Evolutionary conservation across 2,797 vertebrate species (phyloP).

Genomic region (Tokudaia muenninki): DNA sequence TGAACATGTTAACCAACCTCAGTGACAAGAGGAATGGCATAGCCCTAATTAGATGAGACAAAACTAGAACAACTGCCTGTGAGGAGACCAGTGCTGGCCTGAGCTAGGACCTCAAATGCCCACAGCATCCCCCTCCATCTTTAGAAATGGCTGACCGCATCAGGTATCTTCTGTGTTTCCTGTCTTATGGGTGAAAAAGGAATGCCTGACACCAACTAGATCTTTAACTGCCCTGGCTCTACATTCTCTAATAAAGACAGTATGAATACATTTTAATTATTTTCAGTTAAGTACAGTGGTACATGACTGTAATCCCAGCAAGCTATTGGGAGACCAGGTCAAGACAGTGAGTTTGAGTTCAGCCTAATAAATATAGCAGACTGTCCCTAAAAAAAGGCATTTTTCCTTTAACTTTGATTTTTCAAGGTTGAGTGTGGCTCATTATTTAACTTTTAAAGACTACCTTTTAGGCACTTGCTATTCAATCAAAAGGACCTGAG

Average conservation of each 20-base stretch:
- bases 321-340: not conserved
- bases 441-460: not conserved
- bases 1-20: not conserved
- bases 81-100: not conserved
- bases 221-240: not conserved
- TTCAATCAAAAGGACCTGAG: not conserved
- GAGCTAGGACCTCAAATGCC: not conserved
- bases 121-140: not conserved
- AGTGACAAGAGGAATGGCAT: not conserved
- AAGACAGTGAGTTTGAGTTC: not conserved
- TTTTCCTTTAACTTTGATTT: slow-evolving; percentile 23
- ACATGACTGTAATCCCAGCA: not conserved
- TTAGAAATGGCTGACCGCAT: not conserved
- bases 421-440: slow-evolving; percentile 2
- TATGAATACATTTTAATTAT: not conserved
- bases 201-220: not conserved
- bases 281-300: not conserved
- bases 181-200: not conserved
- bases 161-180: not conserved
- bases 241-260: not conserved
- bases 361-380: too few species aligned
- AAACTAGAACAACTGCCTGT: not conserved
- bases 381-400: too few species aligned
- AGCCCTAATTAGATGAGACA: not conserved
- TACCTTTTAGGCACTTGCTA: not conserved